Base-by-base conservation (phyloP, 2,888 invertebrate species). In the Drymonia ruficornis region DNA sequence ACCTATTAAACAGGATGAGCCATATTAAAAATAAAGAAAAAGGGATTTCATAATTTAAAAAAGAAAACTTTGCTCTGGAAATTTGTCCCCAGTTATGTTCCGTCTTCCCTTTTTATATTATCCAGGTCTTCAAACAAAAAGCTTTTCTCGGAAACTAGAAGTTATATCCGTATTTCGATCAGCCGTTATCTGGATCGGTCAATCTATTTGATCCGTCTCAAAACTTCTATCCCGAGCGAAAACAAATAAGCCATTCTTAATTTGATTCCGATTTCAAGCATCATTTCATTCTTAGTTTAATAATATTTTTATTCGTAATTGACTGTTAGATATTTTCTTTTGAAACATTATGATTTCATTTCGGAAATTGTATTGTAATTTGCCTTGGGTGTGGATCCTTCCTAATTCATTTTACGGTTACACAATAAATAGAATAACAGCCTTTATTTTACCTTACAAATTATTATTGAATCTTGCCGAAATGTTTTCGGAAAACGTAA, bases 241-340 rank as follows among this genome's bases (percentile, higher is more conserved):
- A 55, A 48, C 52, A 52, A 66, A 55, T 50, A 53, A 53, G 42
- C 53, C 49, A 43, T 43, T 19, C 36, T 49, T 28, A 38, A 53
- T 56, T 56, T 56, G 38, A 13, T 29, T 50, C 49, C 6, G 43
- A 15, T n/a, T 53, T 48, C 47, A 42, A 51, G 28, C 50, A 34
- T 51, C 48, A 53, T 19, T 54, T 23, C 43, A 9, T n/a, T 42
- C 9, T 42, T 3, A 0, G 16, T 43, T 42, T 42, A 11, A 31
- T 31, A 31, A n/a, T 36, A 13, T 36, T 13, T 34, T 34, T 7
- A 11, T 34, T 11, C 31, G 31, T 34, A 34, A 34, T 2, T 34
- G 31, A 34, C 31, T 34, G 31, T 31, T 8, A 9, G 31, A 31
- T 31, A 31, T 31, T 31, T 31, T 31, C 1, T 8, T 8, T 31